Base-by-base conservation (phyloP, 2,888 invertebrate genomes). In the Cartodere bifasciata region DNA sequence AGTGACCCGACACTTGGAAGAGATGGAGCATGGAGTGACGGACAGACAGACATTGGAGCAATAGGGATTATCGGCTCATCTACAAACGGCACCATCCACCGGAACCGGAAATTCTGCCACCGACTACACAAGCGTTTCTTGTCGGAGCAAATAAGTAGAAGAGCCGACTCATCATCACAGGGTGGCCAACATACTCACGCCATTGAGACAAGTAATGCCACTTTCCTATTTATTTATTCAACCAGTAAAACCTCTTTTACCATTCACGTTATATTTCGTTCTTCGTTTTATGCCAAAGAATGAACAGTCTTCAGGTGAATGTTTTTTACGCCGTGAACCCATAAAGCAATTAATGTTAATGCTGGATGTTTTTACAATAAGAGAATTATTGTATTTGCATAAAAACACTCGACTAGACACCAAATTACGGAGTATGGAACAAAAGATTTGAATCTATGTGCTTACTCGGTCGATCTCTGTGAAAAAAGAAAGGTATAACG, bases 21-120 rank as follows among this genome's bases (percentile, higher is more conserved):
- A 35, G 39, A 32, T 31, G 36, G 35, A n/a, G n/a, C n/a, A n/a
- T 31, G 25, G 35, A 31, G 36, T 34, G 36, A 36, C 36, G 35
- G 42, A 38, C 35, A 33, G 35, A 39, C 35, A 35, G 28, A 32
- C 31, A 29, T 4, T 28, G 34, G 30, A 28, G 28, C 38, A 29
- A 6, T 11, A 35, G 35, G 44, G 41, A 42, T 45, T 52, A 51
- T 51, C 51, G 49, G 47, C 44, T 44, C 52, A 52, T 52, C 52
- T 50, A 50, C 49, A 46, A 49, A 48, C 50, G 48, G 48, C 50
- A 50, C 34, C 50, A 47, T 43, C 49, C 47, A 52, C 54, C 53
- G 54, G 53, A 54, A 54, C 53, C 54, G 54, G 54, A 54, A 54
- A 52, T n/a, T n/a, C 54, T 44, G 48, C 44, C n/a, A n/a, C 47